Base-by-base conservation (phyloP, 2,797 vertebrate genomes). In the Eulemur coronatus region DNA sequence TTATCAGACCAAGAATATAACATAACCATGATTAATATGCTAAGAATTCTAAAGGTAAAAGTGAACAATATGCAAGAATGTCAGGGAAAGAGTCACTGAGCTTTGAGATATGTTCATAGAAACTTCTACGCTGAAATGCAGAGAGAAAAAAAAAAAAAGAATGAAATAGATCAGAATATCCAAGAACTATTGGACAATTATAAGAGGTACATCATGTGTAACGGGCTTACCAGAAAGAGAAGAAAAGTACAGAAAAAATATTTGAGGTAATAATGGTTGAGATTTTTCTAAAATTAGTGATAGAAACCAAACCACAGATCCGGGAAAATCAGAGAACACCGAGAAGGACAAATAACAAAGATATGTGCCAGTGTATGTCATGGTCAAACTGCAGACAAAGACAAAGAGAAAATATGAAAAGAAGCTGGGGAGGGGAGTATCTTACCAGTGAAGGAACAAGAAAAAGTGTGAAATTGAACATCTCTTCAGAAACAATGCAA, bases 341-440 rank as follows among this genome's bases (percentile, higher is more conserved):
- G 26, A 24, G 5, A 2, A 57, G 28, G 48, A n/a, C 24, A 26
- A 41, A n/a, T 18, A 26, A 33, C 35, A 55, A 50, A 41, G 52
- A 13, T 33, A 11, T 48, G 24, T 4, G 28, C 33, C 33, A 48
- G 13, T n/a, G 8, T 28, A n/a, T 12, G 20, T 8, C 33, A 22
- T 9, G 9, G 18, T 17, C 3, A 41, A 52, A n/a, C 46, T 55
- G 9, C 28, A 43, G 20, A 52, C 41, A 55, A 63, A 48, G 18
- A 50, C 5, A 33, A 65, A 35, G 11, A n/a, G 48, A 33, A 38
- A 26, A n/a, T 24, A 10, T 59, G 28, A 8, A n/a, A 57, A 70
- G 35, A 57, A 20, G 1, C 50, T 26, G 7, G 11, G 26, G 17
- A 0, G 5, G 7, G 28, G 14, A 13, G 4, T 1, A 17, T 6